These are phyloP conservation scores for Trichomycterus rosablanca DNA, from an alignment of 2,113 vertebrate genomes.

Conservation along the genomic window DNA sequence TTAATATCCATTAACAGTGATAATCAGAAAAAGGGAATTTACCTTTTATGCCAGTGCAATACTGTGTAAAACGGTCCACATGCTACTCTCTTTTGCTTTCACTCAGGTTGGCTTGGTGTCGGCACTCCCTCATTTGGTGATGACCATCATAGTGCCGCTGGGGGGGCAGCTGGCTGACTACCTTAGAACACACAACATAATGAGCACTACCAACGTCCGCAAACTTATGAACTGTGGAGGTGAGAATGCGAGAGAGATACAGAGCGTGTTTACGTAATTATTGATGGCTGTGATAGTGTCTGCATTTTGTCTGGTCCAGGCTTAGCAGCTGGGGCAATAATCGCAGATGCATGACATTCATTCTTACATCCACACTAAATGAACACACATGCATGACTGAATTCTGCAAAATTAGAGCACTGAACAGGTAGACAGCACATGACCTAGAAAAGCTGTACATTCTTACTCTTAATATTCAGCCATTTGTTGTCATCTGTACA, in stretches of 20 bases:
- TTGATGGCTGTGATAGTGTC: too few relatives aligned
- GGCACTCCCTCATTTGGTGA: conserved; percentile 86
- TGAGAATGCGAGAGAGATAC: conserved; percentile 47
- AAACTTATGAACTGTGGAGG: conserved; percentile 94
- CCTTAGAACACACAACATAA: conserved; percentile 76
- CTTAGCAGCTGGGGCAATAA: conserved; percentile 36
- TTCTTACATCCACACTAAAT: background rate
- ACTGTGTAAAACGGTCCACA: too few relatives aligned
- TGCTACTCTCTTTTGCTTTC: conserved; percentile 13
- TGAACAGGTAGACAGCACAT: conserved; percentile 10
- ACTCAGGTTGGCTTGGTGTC: conserved; percentile 81
- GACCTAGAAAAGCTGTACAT: background rate
- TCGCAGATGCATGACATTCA: conserved; percentile 26
- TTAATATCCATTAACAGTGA: too few relatives aligned
- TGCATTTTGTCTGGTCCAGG: conserved; percentile 21
- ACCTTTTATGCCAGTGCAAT: too few relatives aligned
- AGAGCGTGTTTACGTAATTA: background rate
- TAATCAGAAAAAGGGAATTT: too few relatives aligned
- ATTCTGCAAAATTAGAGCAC: conserved; percentile 1
- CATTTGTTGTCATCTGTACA: too few relatives aligned
- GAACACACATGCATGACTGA: background rate
- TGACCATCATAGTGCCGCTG: conserved; percentile 88
- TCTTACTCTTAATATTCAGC: conserved; percentile 5
- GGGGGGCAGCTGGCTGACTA: conserved; percentile 88
- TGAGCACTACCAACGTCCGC: conserved; percentile 88